Conservation (phyloP, 1,140 invertebrate genomes). For the Drosophila tani region DNA sequence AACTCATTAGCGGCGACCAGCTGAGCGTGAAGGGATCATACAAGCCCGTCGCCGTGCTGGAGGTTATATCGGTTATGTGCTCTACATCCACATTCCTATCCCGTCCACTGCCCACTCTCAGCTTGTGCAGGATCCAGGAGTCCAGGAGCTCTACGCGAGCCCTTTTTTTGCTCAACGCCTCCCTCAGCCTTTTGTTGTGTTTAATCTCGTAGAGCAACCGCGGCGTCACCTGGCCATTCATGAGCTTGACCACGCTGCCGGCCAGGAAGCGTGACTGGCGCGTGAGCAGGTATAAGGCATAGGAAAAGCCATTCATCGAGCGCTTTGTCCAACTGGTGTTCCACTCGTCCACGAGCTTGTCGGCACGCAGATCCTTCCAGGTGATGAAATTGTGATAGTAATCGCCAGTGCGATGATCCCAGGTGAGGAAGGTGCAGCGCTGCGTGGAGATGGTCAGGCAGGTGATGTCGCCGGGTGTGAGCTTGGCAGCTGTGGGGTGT, state of each 20-base stretch:
- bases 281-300: constrained; percentile 90
- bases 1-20: constrained; percentile 87
- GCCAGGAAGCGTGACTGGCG: constrained; percentile 92
- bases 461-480: constrained; percentile 88
- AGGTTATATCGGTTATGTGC: constrained; percentile 95
- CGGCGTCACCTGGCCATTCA: constrained; percentile 93
- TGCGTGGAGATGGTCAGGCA: constrained; percentile 95
- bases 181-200: constrained; percentile 89
- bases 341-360: constrained; percentile 92
- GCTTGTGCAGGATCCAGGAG: constrained; percentile 95
- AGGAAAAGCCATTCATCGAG: constrained; percentile 85
- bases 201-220: constrained; percentile 92
- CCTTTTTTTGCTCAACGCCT: constrained; percentile 87
- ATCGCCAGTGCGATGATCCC: constrained; percentile 92
- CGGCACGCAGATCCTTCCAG: constrained; percentile 97
- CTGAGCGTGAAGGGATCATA: constrained; percentile 96
- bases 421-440: constrained; percentile 94
- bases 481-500: constrained; percentile 86
- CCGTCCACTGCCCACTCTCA: constrained; percentile 82
- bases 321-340: constrained; percentile 93
- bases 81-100: constrained; percentile 67
- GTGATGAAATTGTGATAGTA: constrained; percentile 97
- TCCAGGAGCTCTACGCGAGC: constrained; percentile 96
- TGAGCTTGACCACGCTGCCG: constrained; percentile 91
- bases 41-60: constrained; percentile 95